Evolutionary conservation across 2,888 invertebrate species (phyloP).

Genomic region (Aspidiotus destructor): DNA sequence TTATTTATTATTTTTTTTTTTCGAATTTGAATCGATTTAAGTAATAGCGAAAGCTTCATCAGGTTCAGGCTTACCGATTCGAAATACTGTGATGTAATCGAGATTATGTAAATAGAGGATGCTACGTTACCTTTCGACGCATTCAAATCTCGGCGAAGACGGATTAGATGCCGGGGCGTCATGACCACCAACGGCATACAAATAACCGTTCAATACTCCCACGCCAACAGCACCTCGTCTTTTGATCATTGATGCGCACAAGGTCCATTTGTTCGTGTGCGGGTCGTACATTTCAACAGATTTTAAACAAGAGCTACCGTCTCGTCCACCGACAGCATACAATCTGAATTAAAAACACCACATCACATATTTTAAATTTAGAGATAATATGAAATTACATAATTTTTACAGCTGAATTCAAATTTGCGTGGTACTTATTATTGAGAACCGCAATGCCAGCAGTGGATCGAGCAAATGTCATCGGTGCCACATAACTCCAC

Average conservation of each 20-base stretch:
- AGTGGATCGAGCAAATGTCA: conserved; percentile 79
- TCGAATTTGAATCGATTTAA: too few relatives aligned
- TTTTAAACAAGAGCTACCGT: conserved; percentile 79
- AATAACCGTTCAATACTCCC: conserved; percentile 73
- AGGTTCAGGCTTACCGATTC: too few relatives aligned
- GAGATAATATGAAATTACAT: background rate
- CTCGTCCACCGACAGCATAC: conserved; percentile 86
- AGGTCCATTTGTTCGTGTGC: conserved; percentile 68
- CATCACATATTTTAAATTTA: background rate
- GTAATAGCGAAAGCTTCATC: too few relatives aligned
- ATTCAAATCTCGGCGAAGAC: conserved; percentile 70
- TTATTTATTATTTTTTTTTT: too few relatives aligned
- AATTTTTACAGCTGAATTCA: background rate
- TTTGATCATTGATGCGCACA: conserved; percentile 77
- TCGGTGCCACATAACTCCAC: conserved; percentile 84
- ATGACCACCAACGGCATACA: conserved; percentile 89
- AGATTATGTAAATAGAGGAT: too few relatives aligned
- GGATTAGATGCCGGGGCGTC: conserved; percentile 85
- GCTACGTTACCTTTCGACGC: conserved; percentile 64
- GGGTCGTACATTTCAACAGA: conserved; percentile 75
- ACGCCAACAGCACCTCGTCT: conserved; percentile 83
- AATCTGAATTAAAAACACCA: conserved; percentile 48
- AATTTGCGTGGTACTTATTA: conserved; percentile 48
- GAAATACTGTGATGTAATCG: too few relatives aligned
- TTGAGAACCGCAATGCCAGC: conserved; percentile 83